A percentile compares a stretch with the other conserved stretches of the same genome.
phyloP scores from a whole-genome alignment of 2,797 vertebrate genomes.

The Notolepis coatsorum region DNA sequence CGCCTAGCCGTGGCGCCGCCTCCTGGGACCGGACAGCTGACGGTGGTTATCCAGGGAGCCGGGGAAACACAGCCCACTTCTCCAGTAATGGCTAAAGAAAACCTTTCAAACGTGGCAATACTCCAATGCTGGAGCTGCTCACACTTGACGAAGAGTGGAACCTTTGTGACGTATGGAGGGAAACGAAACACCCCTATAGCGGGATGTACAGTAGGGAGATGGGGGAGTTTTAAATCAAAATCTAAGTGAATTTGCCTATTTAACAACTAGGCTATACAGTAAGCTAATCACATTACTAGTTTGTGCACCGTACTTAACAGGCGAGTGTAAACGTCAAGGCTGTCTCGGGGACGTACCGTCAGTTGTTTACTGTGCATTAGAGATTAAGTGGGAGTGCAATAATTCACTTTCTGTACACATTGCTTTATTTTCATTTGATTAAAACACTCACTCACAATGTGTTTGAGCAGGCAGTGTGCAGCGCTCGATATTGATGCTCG shows the following conservation, averaged over 20 bases:
- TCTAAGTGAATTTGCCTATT: not conserved
- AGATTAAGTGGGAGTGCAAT: conserved; percentile 31
- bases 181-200: not conserved
- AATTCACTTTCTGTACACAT: conserved; percentile 44
- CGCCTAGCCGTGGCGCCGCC: conserved; percentile 57
- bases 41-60: conserved; percentile 58
- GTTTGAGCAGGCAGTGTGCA: conserved; percentile 3
- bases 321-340: conserved; percentile 43
- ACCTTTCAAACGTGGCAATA: conserved; percentile 39
- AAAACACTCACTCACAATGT: conserved; percentile 38
- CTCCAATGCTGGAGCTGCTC: conserved; percentile 39
- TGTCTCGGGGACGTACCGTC: conserved; percentile 21
- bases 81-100: conserved; percentile 54
- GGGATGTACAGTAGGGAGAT: conserved; percentile 11
- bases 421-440: conserved; percentile 27
- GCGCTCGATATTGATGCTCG: no score
- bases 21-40: conserved; percentile 66
- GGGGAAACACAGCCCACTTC: conserved; percentile 43
- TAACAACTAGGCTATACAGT: not conserved
- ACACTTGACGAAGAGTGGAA: conserved; percentile 22
- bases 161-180: not conserved
- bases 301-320: conserved; percentile 13
- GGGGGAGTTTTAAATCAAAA: not conserved
- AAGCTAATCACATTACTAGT: conserved; percentile 23
- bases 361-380: conserved; percentile 30